Conservation (phyloP, 1,140 invertebrate species). For the Mycetomoellerius zeteki region DNA sequence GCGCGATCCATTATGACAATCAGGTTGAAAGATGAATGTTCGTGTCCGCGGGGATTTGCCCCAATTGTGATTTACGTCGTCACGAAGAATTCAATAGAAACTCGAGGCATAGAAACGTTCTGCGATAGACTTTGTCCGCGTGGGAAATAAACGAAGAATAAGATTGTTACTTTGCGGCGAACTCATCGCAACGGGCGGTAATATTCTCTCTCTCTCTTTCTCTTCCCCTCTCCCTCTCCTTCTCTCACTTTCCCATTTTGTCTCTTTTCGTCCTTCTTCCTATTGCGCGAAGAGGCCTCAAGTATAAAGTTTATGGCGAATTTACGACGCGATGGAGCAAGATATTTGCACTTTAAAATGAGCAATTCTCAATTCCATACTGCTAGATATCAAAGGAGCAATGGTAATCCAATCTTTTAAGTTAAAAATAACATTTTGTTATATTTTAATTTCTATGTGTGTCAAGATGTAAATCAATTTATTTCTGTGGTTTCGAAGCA, state of each 20-base stretch:
- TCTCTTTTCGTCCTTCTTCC: not conserved
- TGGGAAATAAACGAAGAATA: conserved; percentile 55
- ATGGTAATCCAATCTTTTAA: too few species aligned
- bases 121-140: conserved; percentile 45
- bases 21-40: conserved; percentile 29
- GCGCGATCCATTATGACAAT: conserved; percentile 2
- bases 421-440: too few species aligned
- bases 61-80: conserved; percentile 17
- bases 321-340: conserved; percentile 20
- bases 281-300: conserved; percentile 21
- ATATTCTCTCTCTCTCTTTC: conserved; percentile 18
- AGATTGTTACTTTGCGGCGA: conserved; percentile 55
- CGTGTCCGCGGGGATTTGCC: conserved; percentile 25
- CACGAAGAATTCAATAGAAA: conserved; percentile 36
- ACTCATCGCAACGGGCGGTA: not conserved
- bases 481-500: too few species aligned
- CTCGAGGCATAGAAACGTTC: conserved; percentile 50
- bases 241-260: not conserved
- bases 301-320: conserved; percentile 41
- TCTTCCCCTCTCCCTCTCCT: conserved; percentile 2
- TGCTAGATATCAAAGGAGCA: not conserved
- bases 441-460: too few species aligned
- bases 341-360: conserved; percentile 48
- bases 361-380: conserved; percentile 2
- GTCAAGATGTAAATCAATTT: too few species aligned